Evolutionary conservation across 1,140 invertebrate species (phyloP).

Genomic region (Caerostris darwini): DNA sequence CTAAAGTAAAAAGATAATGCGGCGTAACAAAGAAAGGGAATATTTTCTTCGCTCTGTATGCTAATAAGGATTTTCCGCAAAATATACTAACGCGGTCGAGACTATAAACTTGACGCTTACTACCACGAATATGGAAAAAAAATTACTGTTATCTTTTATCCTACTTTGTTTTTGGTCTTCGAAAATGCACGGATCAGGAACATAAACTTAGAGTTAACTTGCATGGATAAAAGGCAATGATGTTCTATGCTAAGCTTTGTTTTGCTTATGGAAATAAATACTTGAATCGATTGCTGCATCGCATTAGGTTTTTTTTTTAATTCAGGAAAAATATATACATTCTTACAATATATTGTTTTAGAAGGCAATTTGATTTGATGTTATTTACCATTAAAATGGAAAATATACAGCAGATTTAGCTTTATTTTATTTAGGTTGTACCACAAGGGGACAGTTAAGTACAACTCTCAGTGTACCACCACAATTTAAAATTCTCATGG

Average conservation of each 20-base stretch:
- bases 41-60: slow-evolving; percentile 36
- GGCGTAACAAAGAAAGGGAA: not conserved
- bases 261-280: not conserved
- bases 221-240: not conserved
- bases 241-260: not conserved
- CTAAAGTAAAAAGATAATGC: not conserved
- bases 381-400: too few relatives aligned
- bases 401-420: too few relatives aligned
- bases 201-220: not conserved
- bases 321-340: not conserved
- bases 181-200: not conserved
- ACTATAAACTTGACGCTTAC: not conserved
- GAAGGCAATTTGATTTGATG: too few relatives aligned
- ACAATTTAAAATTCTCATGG: too few relatives aligned
- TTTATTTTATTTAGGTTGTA: too few relatives aligned
- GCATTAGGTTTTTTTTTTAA: not conserved
- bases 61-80: slow-evolving; percentile 49
- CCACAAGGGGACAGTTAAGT: too few relatives aligned
- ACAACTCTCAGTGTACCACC: too few relatives aligned
- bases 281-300: not conserved
- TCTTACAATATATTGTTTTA: too few relatives aligned
- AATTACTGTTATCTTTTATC: not conserved
- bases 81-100: slow-evolving; percentile 25
- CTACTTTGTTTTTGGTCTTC: not conserved
- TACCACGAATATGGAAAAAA: too few relatives aligned